Conservation (phyloP, 1,140 invertebrate species). For the Drosophila elegans region DNA sequence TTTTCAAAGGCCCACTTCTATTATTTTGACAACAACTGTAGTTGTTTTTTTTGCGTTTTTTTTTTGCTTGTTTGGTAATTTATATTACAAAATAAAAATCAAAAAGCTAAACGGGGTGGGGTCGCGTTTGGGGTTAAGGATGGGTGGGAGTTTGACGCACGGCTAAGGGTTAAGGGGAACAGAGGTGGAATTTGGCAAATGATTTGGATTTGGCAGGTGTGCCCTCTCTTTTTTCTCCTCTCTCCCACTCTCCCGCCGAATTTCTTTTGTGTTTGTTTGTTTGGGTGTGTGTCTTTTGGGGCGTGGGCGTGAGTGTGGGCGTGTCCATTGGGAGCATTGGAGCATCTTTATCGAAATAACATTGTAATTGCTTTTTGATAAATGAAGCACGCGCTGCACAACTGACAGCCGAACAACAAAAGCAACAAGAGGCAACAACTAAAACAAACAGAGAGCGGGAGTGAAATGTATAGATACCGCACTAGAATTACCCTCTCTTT, state of each 20-base stretch:
- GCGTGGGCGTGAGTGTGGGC: constrained; percentile 19
- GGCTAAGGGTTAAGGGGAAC: constrained; percentile 7
- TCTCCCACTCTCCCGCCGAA: neutral
- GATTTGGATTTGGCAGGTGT: constrained; percentile 61
- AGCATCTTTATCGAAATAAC: constrained; percentile 70
- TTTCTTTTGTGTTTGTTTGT: constrained; percentile 19
- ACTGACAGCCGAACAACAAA: constrained; percentile 63
- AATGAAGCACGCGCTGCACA: constrained; percentile 81
- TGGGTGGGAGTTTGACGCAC: neutral
- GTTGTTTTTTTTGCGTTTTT: constrained; percentile 23
- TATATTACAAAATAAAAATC: constrained; percentile 41
- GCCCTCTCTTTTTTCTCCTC: constrained; percentile 5
- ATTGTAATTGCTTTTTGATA: constrained; percentile 82
- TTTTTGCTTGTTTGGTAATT: constrained; percentile 34
- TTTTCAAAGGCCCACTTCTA: neutral
- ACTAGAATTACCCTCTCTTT: constrained; percentile 19
- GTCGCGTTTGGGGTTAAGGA: constrained; percentile 5
- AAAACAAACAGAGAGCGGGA: constrained; percentile 36
- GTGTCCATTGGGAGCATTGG: constrained; percentile 58
- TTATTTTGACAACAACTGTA: constrained; percentile 5
- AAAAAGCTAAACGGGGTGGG: constrained; percentile 3
- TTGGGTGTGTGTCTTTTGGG: neutral
- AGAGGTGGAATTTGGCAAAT: constrained; percentile 35
- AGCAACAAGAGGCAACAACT: constrained; percentile 35
- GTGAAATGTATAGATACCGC: neutral